Percentiles rank a stretch among this genome's conserved stretches.
Conservation (phyloP, 2,113 vertebrate species). For the Thalassarche chlororhynchos region DNA sequence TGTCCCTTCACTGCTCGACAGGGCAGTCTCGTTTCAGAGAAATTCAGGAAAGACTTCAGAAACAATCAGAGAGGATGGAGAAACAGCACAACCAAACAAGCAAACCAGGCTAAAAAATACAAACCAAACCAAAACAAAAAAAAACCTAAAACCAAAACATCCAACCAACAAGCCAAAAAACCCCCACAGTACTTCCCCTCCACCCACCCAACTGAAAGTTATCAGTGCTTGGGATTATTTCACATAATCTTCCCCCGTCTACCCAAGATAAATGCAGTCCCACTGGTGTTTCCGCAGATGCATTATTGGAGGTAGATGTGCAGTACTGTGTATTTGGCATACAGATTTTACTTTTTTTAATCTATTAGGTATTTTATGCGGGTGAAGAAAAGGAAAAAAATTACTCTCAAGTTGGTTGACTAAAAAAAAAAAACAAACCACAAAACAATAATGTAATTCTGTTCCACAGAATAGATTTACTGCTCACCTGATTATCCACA, state of each 20-base stretch:
- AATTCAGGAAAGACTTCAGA: background rate
- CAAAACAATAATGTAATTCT: background rate
- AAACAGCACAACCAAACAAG: background rate
- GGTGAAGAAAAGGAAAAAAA: constrained; percentile 29
- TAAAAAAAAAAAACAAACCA: background rate
- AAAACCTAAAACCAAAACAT: background rate
- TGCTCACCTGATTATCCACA: background rate
- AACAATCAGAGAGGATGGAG: background rate
- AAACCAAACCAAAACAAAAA: background rate
- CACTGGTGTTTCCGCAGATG: background rate
- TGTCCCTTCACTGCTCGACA: background rate
- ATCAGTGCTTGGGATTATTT: background rate
- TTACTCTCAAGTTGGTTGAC: background rate
- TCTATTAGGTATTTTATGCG: background rate
- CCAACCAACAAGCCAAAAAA: background rate
- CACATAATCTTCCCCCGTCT: background rate
- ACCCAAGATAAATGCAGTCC: background rate
- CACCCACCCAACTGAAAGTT: background rate
- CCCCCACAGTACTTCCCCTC: fast-evolving
- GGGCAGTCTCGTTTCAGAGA: background rate
- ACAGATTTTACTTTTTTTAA: background rate
- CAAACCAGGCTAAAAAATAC: background rate
- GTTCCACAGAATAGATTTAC: background rate
- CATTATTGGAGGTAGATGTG: background rate
- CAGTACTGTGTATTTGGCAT: background rate